Percentiles rank a stretch among this genome's conserved stretches.
These are phyloP conservation scores for Seira musarum DNA, from an alignment of 2,888 invertebrate genomes.

Conservation along the genomic window DNA sequence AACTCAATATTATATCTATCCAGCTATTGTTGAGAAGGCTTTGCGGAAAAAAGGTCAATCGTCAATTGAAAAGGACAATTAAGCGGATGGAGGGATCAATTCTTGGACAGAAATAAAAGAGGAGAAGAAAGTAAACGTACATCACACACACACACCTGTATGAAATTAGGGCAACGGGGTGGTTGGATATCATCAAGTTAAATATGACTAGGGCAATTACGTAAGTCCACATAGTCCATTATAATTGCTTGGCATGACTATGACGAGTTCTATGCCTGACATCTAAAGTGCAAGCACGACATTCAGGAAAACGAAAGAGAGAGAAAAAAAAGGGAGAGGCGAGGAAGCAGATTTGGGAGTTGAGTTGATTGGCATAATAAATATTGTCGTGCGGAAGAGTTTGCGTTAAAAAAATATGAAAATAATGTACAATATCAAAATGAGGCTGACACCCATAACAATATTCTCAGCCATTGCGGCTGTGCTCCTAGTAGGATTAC, in stretches of 20 bases:
- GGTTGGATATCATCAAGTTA: background rate
- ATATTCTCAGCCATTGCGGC: conserved; percentile 47
- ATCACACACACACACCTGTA: conserved; percentile 4
- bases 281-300: background rate
- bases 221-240: background rate
- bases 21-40: background rate
- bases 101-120: background rate
- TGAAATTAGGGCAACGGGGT: background rate
- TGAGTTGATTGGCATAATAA: too few species aligned
- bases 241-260: background rate
- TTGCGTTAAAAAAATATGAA: conserved; percentile 4
- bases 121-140: background rate
- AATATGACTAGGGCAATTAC: conserved; percentile 10
- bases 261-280: background rate
- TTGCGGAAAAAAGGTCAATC: conserved; percentile 6
- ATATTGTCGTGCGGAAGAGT: background rate
- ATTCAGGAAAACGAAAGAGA: too few species aligned
- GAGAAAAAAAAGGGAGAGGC: too few species aligned
- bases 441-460: conserved; percentile 55
- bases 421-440: conserved; percentile 58
- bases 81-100: background rate
- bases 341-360: too few species aligned
- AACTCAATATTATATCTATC: background rate
- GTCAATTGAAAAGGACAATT: conserved; percentile 16
- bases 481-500: conserved; percentile 40